Evolutionary conservation across 2,888 invertebrate species (phyloP), one percentile per base, ranked within the genome.

Genomic region (Suillia variegata): DNA sequence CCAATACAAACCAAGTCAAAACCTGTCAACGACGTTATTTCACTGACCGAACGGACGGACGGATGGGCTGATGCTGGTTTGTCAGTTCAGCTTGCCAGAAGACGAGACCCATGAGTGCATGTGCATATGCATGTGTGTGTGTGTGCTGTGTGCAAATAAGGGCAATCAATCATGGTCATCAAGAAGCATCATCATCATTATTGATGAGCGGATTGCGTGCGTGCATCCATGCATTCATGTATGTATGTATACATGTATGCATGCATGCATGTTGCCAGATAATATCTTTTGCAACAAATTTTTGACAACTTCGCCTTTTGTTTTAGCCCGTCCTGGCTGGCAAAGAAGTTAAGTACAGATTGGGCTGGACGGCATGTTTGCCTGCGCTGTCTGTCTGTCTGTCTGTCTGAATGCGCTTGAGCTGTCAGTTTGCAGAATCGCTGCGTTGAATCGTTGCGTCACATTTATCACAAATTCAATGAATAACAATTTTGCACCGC

Each of bases 401-500:
- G n/a, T 24, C 21, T n/a, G 38, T n/a, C n/a, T n/a, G 38, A 20
- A 13, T 52, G 53, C n/a, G n/a, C 38, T 26, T 38, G 10, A 38
- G n/a, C 38, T 10, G 38, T 38, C 17, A 4, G 15, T n/a, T 42
- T 21, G 57, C 42, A 42, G 24, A 15, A n/a, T 59, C 18, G 33
- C 56, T 56, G 67, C 58, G 54, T 62, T 67, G 70, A 71, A n/a
- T 69, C 69, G 72, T 71, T 71, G 75, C 77, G 77, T 78, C 77
- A 78, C 78, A 78, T 78, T 78, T 76, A 78, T 78, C 78, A 78
- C 76, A 78, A 78, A 78, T 78, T 78, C 78, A 78, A 78, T 78
- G 78, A 78, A 78, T 78, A 77, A 77, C 77, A 78, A 78, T 78
- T 78, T 77, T 77, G 77, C 74, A 73, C 73, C 75, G 74, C 77